These are phyloP conservation scores for Papilio aristodemus DNA, from an alignment of 1,140 invertebrate genomes.

Conservation along the genomic window DNA sequence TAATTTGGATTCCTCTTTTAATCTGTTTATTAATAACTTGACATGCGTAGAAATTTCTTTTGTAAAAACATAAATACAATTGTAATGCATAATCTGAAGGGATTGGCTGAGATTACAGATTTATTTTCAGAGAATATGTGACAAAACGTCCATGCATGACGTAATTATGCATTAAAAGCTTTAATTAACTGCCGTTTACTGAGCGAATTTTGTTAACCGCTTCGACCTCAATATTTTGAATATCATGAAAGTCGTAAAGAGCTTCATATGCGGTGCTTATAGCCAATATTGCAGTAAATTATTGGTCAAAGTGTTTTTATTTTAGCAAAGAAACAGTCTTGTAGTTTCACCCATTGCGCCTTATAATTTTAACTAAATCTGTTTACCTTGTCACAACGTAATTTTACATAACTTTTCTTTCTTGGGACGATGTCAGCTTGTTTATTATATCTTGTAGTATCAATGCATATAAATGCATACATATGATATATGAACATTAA, in stretches of 20 bases:
- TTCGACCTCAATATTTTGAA: conserved; percentile 19
- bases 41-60: no score
- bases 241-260: neutral
- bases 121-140: neutral
- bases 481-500: no score
- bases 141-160: conserved; percentile 1
- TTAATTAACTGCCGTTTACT: conserved; percentile 11
- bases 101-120: no score
- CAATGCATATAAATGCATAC: no score
- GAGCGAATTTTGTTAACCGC: conserved; percentile 21
- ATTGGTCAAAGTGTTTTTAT: neutral
- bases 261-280: neutral
- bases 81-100: no score
- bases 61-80: no score
- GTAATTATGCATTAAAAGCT: conserved; percentile 17
- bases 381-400: no score
- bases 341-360: no score
- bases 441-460: no score
- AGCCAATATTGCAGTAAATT: conserved; percentile 10
- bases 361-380: no score
- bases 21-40: neutral
- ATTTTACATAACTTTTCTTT: no score
- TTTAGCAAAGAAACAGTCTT: neutral
- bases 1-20: neutral
- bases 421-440: no score